Conservation (phyloP, 2,888 invertebrate species). For the Caenorhabditis macrosperma region DNA sequence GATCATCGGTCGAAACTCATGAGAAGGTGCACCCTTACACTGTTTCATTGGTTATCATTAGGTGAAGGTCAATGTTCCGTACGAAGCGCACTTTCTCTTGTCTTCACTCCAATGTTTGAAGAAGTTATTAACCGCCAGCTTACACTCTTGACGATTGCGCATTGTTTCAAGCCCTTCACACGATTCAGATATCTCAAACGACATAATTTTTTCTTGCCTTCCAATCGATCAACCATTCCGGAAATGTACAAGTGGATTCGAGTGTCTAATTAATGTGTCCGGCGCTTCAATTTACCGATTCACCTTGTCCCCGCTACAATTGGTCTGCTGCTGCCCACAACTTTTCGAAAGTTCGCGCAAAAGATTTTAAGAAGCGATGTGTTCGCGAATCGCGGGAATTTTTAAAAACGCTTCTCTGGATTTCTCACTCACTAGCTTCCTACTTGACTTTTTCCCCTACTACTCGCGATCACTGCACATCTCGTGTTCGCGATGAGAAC, state of each 20-base stretch:
- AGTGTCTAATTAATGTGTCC: constrained; percentile 30
- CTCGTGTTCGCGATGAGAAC: too few species aligned
- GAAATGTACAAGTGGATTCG: constrained; percentile 10
- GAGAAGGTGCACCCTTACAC: too few species aligned
- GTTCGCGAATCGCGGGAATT: background rate
- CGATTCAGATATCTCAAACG: constrained; percentile 17
- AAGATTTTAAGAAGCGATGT: background rate
- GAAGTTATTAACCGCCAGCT: constrained; percentile 53
- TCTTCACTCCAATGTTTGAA: constrained; percentile 25
- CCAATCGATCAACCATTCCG: background rate
- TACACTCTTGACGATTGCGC: constrained; percentile 43
- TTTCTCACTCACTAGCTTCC: too few species aligned
- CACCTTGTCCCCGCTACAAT: background rate
- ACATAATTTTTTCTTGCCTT: background rate
- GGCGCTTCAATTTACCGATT: background rate
- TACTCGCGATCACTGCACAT: too few species aligned
- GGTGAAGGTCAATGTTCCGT: constrained; percentile 23
- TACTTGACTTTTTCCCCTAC: too few species aligned
- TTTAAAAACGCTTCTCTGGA: too few species aligned
- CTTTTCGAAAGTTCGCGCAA: background rate
- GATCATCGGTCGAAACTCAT: too few species aligned
- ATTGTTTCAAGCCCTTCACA: constrained; percentile 54
- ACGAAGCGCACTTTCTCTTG: constrained; percentile 50
- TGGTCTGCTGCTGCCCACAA: background rate
- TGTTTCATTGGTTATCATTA: too few species aligned